Base-by-base conservation (phyloP, 2,797 vertebrate genomes). In the Sebastiscus albofasciatus region DNA sequence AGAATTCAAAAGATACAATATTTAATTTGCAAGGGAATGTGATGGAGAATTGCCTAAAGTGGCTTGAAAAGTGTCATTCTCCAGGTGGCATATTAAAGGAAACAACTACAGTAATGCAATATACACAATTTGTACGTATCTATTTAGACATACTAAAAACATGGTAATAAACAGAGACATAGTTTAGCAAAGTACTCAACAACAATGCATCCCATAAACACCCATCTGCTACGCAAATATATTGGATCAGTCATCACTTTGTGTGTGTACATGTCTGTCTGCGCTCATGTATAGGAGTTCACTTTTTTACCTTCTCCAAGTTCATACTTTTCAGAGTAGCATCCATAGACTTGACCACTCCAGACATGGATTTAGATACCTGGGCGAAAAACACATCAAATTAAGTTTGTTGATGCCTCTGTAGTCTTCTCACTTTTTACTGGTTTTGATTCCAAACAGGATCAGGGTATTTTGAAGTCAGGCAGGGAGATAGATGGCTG, bases 271-370 rank as follows among this genome's bases (percentile, higher is more conserved):
- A 9, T 27, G 27, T 67, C 13, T 68, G 60, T 62, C 20, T 61
- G 36, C 4, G 31, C 39, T 59, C 18, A 9, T 55, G n/a, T 31
- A 60, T 22, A 3, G 1, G 8, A 3, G 5, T 64, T 7, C 1
- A 8, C 3, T 58, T 60, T 60, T 52, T 69, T 91, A 97, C 96
- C 97, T 99, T 99, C 91, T 98, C 97, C 82, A 98, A 89, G 87
- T 99, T 99, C 97, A 98, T 98, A 88, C 96, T 98, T 93, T 97
- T 98, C 91, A 98, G 79, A 0, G 97, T 97, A 67, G 95, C 94
- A 77, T 98, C 97, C 97, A 99, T 98, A 1, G 97, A 97, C 86
- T 98, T 99, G 10, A 99, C 97, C 61, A 98, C 97, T 14, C 96
- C 97, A 27, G 97, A 97, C 97, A 99, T 97, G 0, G 97, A 99